Evolutionary conservation across 2,113 vertebrate species (phyloP).

Genomic region (Reinhardtius hippoglossoides): DNA sequence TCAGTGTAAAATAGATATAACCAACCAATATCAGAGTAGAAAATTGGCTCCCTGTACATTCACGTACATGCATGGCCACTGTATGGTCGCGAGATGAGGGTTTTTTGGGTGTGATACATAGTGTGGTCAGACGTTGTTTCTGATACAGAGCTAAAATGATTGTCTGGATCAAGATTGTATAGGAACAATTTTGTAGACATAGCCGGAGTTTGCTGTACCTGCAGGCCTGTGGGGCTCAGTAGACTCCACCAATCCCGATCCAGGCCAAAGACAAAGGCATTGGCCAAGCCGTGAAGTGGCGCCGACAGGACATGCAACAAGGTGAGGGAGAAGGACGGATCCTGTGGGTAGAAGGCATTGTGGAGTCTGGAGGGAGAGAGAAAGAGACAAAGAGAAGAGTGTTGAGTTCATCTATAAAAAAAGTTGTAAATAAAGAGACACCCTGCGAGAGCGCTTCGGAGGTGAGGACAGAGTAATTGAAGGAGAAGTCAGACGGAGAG

Average conservation of each 20-base stretch:
- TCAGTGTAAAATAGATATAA: no score
- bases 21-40: no score
- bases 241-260: conserved; percentile 82
- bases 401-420: conserved; percentile 45
- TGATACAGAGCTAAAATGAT: no score
- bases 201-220: conserved; percentile 63
- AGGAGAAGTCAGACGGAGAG: conserved; percentile 39
- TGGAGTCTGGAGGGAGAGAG: conserved; percentile 76
- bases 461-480: conserved; percentile 46
- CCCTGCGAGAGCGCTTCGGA: conserved; percentile 39
- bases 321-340: conserved; percentile 81
- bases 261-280: conserved; percentile 82
- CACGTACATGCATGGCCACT: no score
- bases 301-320: conserved; percentile 82
- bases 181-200: not conserved
- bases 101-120: no score
- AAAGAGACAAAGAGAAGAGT: conserved; percentile 28
- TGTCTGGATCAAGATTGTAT: no score
- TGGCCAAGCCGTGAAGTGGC: conserved; percentile 84
- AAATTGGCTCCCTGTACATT: no score
- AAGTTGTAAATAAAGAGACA: conserved; percentile 63
- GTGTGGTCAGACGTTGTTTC: no score
- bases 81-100: no score
- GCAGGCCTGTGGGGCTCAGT: conserved; percentile 78
- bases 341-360: conserved; percentile 79